These are phyloP conservation scores for Theretra japonica DNA, from an alignment of 2,888 invertebrate species.

Conservation along the genomic window DNA sequence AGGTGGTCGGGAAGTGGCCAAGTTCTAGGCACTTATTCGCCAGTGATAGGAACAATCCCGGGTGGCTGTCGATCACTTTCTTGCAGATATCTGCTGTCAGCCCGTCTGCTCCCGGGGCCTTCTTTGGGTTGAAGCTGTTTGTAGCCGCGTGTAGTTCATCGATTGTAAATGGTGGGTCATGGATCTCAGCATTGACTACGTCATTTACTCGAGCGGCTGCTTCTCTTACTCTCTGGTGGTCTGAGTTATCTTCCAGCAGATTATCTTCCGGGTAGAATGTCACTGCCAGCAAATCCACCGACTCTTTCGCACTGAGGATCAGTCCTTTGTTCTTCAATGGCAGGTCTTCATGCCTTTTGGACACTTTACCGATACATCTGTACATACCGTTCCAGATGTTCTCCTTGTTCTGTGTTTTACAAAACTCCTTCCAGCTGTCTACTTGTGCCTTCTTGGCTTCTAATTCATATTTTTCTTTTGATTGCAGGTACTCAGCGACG, in stretches of 20 bases:
- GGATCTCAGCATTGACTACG: neutral
- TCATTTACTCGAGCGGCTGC: too few relatives aligned
- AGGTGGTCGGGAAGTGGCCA: too few relatives aligned
- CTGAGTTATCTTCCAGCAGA: too few relatives aligned
- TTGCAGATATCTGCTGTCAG: slow-evolving; percentile 40
- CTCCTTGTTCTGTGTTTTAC: slow-evolving; percentile 35
- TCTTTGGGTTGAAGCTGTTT: slow-evolving; percentile 32
- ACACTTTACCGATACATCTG: neutral
- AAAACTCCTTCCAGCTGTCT: slow-evolving; percentile 37
- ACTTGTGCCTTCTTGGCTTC: neutral
- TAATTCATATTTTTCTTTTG: slow-evolving; percentile 16
- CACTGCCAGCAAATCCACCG: neutral
- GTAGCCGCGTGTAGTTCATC: slow-evolving; percentile 30
- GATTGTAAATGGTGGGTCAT: slow-evolving; percentile 34
- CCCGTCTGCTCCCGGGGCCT: slow-evolving; percentile 40
- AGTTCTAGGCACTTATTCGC: neutral
- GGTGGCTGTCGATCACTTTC: neutral
- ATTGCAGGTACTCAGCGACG: slow-evolving; percentile 28
- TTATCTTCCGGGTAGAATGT: too few relatives aligned
- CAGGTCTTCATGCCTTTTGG: slow-evolving; percentile 22
- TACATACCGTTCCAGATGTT: slow-evolving; percentile 35
- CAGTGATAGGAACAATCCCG: neutral
- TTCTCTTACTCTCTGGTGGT: too few relatives aligned
- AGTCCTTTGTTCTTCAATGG: neutral
- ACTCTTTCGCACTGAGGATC: slow-evolving; percentile 1